phyloP scores from a whole-genome alignment of 2,797 vertebrate species.

The Nothura maculosa region DNA sequence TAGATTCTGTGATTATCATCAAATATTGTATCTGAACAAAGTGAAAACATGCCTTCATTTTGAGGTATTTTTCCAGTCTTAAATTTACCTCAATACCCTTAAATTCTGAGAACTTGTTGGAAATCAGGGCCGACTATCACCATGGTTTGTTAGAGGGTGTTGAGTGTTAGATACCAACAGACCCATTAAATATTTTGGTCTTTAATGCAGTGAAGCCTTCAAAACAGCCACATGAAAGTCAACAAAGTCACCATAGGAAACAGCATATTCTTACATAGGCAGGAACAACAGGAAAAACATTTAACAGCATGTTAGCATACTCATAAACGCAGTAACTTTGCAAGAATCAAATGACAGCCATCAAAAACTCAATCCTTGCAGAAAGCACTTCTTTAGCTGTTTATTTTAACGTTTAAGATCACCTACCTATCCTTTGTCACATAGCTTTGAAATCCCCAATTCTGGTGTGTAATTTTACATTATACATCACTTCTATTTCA shows the following conservation, averaged over 20 bases:
- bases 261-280: conserved; percentile 52
- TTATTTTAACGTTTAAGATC: background rate
- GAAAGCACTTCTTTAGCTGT: background rate
- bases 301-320: conserved; percentile 13
- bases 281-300: conserved; percentile 58
- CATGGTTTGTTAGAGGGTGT: conserved; percentile 40
- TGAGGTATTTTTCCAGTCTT: background rate
- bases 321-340: conserved; percentile 27
- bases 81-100: background rate
- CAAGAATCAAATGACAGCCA: conserved; percentile 17
- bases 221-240: conserved; percentile 57
- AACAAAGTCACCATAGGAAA: conserved; percentile 11
- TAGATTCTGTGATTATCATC: background rate
- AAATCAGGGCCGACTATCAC: conserved; percentile 31
- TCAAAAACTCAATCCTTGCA: background rate
- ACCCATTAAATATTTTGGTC: conserved; percentile 39
- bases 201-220: conserved; percentile 47
- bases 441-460: background rate
- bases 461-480: background rate
- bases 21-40: background rate
- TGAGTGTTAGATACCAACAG: conserved; percentile 51
- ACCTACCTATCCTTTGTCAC: background rate
- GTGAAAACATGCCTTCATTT: background rate
- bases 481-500: background rate
- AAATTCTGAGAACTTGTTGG: background rate